phyloP scores from a whole-genome alignment of 1,140 invertebrate genomes.

The Hylyphantes graminicola region DNA sequence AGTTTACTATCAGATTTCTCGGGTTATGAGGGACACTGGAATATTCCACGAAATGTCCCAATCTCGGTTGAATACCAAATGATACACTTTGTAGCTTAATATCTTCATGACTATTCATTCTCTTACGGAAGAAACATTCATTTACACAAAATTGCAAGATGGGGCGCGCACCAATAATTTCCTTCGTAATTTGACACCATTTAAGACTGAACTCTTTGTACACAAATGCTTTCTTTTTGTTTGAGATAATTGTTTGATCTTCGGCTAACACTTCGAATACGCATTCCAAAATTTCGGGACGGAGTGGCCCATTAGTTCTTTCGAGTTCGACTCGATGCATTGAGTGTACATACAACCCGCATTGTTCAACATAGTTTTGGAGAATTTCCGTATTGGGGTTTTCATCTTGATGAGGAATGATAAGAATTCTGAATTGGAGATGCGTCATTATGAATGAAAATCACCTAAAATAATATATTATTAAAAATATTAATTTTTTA shows the following conservation, averaged over 20 bases:
- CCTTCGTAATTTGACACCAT: neutral
- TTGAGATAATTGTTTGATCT: neutral
- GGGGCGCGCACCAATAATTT: neutral
- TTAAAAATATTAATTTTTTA: neutral
- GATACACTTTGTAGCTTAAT: neutral
- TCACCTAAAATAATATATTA: constrained; percentile 11
- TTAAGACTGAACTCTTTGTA: neutral
- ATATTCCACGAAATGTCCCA: constrained; percentile 19
- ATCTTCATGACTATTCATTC: neutral
- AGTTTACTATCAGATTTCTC: neutral
- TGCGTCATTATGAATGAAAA: constrained; percentile 11
- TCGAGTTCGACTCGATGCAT: constrained; percentile 8
- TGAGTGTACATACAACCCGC: constrained; percentile 5
- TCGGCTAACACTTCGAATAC: neutral
- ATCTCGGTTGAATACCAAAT: constrained; percentile 7
- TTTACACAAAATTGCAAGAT: constrained; percentile 17
- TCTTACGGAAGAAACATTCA: constrained; percentile 20
- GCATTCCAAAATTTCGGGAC: constrained; percentile 5
- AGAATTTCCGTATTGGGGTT: neutral
- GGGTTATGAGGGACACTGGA: neutral
- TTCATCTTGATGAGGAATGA: neutral
- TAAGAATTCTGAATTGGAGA: constrained; percentile 12
- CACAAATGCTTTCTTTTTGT: neutral
- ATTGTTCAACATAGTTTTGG: neutral
- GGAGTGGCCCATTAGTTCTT: neutral